A percentile compares a stretch with the other conserved stretches of the same genome.
Evolutionary conservation across 2,888 invertebrate genomes (phyloP).

Genomic region (Yponomeuta sedellus): DNA sequence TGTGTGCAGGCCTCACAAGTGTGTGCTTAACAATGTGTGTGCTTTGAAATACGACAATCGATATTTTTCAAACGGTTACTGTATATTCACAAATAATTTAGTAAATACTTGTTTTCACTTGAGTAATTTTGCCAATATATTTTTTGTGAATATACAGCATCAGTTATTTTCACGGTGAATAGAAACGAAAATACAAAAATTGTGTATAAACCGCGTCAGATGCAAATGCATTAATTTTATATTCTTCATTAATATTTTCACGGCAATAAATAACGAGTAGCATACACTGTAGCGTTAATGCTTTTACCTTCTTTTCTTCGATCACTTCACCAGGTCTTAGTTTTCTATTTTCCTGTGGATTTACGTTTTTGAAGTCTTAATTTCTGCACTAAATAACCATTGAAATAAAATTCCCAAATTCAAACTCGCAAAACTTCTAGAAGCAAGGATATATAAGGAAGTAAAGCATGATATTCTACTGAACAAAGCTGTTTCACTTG

Average conservation of each 20-base stretch:
- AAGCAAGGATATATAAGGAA: constrained; percentile 62
- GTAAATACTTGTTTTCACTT: not conserved
- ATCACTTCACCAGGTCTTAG: constrained; percentile 95
- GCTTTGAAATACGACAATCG: constrained; percentile 52
- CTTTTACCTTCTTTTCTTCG: constrained; percentile 94
- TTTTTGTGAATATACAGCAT: constrained; percentile 58
- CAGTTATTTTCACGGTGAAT: constrained; percentile 27
- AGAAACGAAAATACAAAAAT: constrained; percentile 24
- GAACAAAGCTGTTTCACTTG: constrained; percentile 23
- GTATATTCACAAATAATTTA: constrained; percentile 49
- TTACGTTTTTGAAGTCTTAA: constrained; percentile 33
- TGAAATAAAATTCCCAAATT: constrained; percentile 25
- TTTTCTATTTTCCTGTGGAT: constrained; percentile 89
- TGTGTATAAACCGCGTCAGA: constrained; percentile 56
- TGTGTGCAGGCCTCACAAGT: constrained; percentile 42
- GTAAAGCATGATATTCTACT: constrained; percentile 48
- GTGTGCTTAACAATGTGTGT: constrained; percentile 57
- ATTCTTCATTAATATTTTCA: constrained; percentile 41
- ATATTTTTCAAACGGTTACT: constrained; percentile 40
- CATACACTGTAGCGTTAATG: constrained; percentile 65
- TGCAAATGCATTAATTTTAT: constrained; percentile 56
- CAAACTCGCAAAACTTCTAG: constrained; percentile 34
- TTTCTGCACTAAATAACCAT: constrained; percentile 6
- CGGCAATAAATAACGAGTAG: constrained; percentile 66
- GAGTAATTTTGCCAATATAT: constrained; percentile 7